These are phyloP conservation scores for Catharus bicknelli DNA, from an alignment of 2,113 vertebrate genomes.

Conservation along the genomic window DNA sequence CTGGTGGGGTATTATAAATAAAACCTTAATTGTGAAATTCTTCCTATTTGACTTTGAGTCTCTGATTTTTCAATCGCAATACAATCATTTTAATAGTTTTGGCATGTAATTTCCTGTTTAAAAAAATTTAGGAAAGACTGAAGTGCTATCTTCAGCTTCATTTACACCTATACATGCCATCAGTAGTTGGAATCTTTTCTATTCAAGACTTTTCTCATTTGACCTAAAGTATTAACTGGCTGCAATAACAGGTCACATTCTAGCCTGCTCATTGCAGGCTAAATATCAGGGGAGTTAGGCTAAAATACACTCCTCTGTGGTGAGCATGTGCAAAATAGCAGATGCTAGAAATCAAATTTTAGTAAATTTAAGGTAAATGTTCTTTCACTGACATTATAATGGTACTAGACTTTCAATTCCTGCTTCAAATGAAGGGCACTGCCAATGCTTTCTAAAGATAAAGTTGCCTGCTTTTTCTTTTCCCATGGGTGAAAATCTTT, in stretches of 20 bases:
- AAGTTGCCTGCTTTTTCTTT: background rate
- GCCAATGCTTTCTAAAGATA: background rate
- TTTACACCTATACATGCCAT: background rate
- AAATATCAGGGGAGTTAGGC: background rate
- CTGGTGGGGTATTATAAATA: background rate
- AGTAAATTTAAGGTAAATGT: background rate
- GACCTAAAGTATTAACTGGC: background rate
- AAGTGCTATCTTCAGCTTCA: background rate
- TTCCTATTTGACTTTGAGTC: background rate
- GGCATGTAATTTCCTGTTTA: background rate
- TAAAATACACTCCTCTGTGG: background rate
- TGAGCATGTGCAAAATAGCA: background rate
- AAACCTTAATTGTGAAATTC: background rate
- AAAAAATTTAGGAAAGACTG: background rate
- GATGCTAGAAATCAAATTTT: background rate
- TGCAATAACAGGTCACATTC: background rate
- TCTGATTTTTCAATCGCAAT: background rate
- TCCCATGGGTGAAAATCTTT: background rate
- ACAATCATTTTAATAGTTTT: background rate
- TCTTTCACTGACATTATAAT: background rate
- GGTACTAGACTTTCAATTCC: background rate
- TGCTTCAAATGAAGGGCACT: background rate
- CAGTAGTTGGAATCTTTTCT: background rate
- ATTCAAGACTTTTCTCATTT: background rate
- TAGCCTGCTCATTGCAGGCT: background rate